These are phyloP conservation scores for Paramisgurnus dabryanus DNA, from an alignment of 2,113 vertebrate species.

Conservation along the genomic window DNA sequence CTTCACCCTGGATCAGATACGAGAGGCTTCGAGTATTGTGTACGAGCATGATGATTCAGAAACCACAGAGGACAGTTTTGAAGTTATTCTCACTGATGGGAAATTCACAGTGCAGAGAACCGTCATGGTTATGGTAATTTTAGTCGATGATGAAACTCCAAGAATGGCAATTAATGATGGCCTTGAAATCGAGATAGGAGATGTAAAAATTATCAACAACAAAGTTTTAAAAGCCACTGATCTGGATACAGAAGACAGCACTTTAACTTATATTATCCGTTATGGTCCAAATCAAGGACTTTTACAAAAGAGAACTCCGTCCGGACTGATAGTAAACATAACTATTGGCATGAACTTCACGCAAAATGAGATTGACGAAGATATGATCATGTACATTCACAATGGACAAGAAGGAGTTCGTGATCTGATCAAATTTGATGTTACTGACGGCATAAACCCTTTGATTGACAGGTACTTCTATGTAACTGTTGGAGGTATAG, in stretches of 20 bases:
- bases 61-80: conserved; percentile 87
- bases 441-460: conserved; percentile 91
- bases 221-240: conserved; percentile 90
- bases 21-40: conserved; percentile 88
- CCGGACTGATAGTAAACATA: conserved; percentile 80
- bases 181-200: conserved; percentile 88
- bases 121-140: conserved; percentile 84
- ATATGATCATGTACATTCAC: conserved; percentile 83
- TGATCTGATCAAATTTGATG: conserved; percentile 95
- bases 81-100: conserved; percentile 86
- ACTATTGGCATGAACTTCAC: conserved; percentile 93
- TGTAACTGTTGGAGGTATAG: conserved; percentile 85
- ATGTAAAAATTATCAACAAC: conserved; percentile 82
- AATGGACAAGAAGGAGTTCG: conserved; percentile 86
- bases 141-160: conserved; percentile 94
- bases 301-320: conserved; percentile 75
- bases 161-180: conserved; percentile 93
- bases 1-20: conserved; percentile 89
- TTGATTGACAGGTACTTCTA: conserved; percentile 97
- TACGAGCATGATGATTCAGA: conserved; percentile 95
- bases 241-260: conserved; percentile 89
- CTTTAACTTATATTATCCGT: conserved; percentile 82
- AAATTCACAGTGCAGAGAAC: conserved; percentile 80
- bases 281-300: conserved; percentile 86
- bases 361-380: conserved; percentile 88